Base-by-base conservation (phyloP, 2,113 vertebrate species). In the Hyperopisus bebe region DNA sequence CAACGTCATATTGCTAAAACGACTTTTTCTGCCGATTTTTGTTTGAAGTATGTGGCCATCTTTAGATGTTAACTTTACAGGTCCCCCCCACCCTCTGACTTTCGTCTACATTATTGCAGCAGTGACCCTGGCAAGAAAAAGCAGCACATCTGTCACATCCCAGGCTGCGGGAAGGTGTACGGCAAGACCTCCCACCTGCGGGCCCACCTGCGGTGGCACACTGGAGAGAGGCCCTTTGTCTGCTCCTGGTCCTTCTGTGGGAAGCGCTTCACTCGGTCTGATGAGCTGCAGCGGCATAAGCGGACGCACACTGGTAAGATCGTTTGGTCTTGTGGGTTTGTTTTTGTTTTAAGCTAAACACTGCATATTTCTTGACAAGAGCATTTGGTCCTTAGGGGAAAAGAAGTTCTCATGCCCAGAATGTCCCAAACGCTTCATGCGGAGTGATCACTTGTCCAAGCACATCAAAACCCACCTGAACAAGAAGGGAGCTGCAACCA, bases 391-490 rank as follows among this genome's bases (percentile, higher is more conserved):
- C n/a, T 66, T 70, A 99, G 98, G 98, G 58, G 98, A 99, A 93
- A 99, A 99, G 94, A 97, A 97, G 53, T 99, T 99, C 93, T 92
- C 94, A 2, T 99, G 98, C 84, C 89, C 97, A 0, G 97, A 99
- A 90, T 99, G 98, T 91, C 97, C 98, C 88, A 98, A 99, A 88
- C 97, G 98, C 93, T 99, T 99, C 95, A 99, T 99, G 98, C 96
- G 98, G 66, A 99, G 98, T 50, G 98, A 99, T 92, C 98, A 99
- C 89, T 96, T 99, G 90, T 98, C 98, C 90, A 99, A 99, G 91
- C 98, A 99, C 95, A 95, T 98, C 95, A 98, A 98, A 93, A 99
- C 98, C 89, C 98, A 99, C 94, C 93, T 95, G 91, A 99, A 98
- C 95, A 99, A 99, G 95, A 99, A 99, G 88, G 95, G 92, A 91